Conservation (phyloP, 2,888 invertebrate genomes). For the Polydrusus pterygomalis region DNA sequence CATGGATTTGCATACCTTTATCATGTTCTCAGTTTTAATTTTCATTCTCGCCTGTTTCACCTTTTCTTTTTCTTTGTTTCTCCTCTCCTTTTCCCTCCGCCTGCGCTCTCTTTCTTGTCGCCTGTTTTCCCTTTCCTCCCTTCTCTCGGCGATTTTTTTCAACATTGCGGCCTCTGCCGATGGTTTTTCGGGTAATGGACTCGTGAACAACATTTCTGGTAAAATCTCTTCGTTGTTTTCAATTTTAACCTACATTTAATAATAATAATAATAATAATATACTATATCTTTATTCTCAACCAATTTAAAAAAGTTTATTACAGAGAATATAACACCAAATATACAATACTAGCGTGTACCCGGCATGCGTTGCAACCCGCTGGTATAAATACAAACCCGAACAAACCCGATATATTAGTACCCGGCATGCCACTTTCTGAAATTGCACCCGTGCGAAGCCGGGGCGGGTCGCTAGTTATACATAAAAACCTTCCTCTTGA, state of each 20-base stretch:
- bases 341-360: too few species aligned
- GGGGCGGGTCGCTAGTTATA: too few species aligned
- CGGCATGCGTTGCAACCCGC: too few species aligned
- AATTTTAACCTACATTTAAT: slow-evolving; percentile 40
- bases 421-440: too few species aligned
- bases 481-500: too few species aligned
- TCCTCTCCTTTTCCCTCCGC: slow-evolving; percentile 69
- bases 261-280: too few species aligned
- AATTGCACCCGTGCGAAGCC: too few species aligned
- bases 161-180: slow-evolving; percentile 66
- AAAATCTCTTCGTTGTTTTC: slow-evolving; percentile 23
- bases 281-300: too few species aligned
- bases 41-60: slow-evolving; percentile 67
- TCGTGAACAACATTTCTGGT: not conserved
- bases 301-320: too few species aligned
- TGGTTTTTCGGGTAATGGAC: slow-evolving; percentile 54
- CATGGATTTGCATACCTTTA: slow-evolving; percentile 67
- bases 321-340: too few species aligned
- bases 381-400: too few species aligned
- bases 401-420: too few species aligned
- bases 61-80: slow-evolving; percentile 69
- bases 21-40: slow-evolving; percentile 70
- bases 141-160: slow-evolving; percentile 66
- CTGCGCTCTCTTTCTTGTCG: slow-evolving; percentile 68
- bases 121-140: slow-evolving; percentile 68